Conservation (phyloP, 2,113 vertebrate genomes). For the Zosterops japonicus region DNA sequence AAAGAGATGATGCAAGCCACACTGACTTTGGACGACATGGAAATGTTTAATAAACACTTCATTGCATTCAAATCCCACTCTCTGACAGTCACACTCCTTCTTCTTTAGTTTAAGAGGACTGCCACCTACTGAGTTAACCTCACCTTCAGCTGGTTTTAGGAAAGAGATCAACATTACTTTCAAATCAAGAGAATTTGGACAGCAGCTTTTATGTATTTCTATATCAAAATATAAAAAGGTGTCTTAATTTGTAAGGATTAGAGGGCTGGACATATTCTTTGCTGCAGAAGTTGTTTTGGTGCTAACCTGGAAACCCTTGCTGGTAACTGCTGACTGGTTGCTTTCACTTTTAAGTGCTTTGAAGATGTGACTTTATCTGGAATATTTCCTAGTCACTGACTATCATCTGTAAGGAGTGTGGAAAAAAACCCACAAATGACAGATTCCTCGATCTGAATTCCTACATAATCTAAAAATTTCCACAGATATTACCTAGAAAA, state of each 20-base stretch:
- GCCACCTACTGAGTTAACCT: constrained; percentile 30
- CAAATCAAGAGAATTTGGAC: not conserved
- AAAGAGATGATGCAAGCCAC: not conserved
- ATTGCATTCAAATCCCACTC: not conserved
- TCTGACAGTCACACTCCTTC: not conserved
- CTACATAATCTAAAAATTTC: not conserved
- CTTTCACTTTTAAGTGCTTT: not conserved
- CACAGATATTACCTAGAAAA: not conserved
- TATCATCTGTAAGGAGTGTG: not conserved
- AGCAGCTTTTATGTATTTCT: not conserved
- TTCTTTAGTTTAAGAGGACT: constrained; percentile 2
- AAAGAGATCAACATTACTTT: not conserved
- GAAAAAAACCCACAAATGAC: not conserved
- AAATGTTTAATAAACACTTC: not conserved
- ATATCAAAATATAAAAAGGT: not conserved
- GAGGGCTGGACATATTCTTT: not conserved
- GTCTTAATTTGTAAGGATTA: not conserved
- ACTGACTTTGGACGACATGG: not conserved
- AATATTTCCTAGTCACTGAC: not conserved
- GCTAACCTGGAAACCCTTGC: not conserved
- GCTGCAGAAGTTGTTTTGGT: not conserved
- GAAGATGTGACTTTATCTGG: not conserved
- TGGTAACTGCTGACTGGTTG: not conserved
- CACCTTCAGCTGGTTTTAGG: not conserved
- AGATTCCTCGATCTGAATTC: not conserved